phyloP scores from a whole-genome alignment of 2,888 invertebrate genomes.

The Colostygia pectinataria region DNA sequence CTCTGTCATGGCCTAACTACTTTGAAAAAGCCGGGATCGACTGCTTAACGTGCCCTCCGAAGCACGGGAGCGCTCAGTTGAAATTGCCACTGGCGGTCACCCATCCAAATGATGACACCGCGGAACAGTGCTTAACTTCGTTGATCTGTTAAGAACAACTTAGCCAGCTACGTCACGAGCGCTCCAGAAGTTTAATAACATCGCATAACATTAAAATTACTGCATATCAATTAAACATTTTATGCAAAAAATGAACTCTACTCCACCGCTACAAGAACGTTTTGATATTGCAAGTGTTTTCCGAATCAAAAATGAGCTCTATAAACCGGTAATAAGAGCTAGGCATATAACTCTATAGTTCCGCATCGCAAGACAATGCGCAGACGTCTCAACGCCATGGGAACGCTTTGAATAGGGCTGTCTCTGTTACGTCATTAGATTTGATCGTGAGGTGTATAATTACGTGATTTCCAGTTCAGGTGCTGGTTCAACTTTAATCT shows the following conservation, averaged over 20 bases:
- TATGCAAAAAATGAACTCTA: slow-evolving; percentile 17
- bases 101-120: too few species aligned
- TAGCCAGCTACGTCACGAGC: too few species aligned
- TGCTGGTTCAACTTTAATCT: too few species aligned
- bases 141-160: too few species aligned
- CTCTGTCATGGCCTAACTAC: too few species aligned
- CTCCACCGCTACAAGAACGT: slow-evolving; percentile 8
- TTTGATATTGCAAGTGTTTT: slow-evolving; percentile 4
- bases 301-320: slow-evolving; percentile 5
- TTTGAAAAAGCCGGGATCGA: too few species aligned
- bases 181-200: too few species aligned
- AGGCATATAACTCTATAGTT: slow-evolving; percentile 44
- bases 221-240: background rate
- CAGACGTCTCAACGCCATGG: slow-evolving; percentile 65
- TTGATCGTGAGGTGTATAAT: slow-evolving; percentile 19
- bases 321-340: background rate
- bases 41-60: too few species aligned
- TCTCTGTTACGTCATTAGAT: slow-evolving; percentile 33
- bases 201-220: slow-evolving; percentile 6
- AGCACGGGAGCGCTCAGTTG: too few species aligned
- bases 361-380: slow-evolving; percentile 66
- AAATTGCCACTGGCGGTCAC: too few species aligned
- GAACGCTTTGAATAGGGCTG: slow-evolving; percentile 57
- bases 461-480: slow-evolving; percentile 11
- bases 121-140: too few species aligned